Evolutionary conservation across 2,113 vertebrate species (phyloP).

Genomic region (Zapornia atra): DNA sequence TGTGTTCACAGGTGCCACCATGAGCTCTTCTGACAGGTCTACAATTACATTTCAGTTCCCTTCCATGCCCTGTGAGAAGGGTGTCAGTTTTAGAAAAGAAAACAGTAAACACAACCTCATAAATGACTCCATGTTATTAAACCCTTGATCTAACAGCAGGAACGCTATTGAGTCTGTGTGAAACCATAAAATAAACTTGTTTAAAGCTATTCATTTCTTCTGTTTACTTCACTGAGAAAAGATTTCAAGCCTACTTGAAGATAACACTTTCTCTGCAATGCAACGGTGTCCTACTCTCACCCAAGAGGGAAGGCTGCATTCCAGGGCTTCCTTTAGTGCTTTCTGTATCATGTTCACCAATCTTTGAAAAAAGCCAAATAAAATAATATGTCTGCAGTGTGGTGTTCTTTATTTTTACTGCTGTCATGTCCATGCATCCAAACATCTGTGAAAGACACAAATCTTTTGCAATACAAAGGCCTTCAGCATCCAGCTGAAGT

Average conservation of each 20-base stretch:
- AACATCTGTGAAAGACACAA: neutral
- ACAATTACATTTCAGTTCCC: neutral
- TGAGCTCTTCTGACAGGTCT: neutral
- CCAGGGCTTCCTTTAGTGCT: neutral
- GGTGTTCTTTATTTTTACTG: neutral
- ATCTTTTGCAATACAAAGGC: neutral
- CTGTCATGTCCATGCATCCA: neutral
- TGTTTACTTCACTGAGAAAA: neutral
- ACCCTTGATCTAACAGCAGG: neutral
- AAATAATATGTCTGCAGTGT: too few relatives aligned
- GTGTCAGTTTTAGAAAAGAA: neutral
- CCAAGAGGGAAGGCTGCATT: neutral
- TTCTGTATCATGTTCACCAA: neutral
- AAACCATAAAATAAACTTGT: neutral
- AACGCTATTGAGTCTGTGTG: neutral
- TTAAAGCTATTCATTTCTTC: neutral
- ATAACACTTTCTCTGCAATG: neutral
- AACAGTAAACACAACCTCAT: neutral
- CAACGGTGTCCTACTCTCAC: neutral
- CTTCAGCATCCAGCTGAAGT: neutral
- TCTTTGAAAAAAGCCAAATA: neutral
- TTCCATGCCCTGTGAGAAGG: neutral
- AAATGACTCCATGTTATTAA: neutral
- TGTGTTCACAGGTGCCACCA: neutral
- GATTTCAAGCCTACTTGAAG: neutral